Evolutionary conservation across 2,113 vertebrate species (phyloP), one percentile per base, ranked within the genome.

Genomic region (Lepisosteus osseus): DNA sequence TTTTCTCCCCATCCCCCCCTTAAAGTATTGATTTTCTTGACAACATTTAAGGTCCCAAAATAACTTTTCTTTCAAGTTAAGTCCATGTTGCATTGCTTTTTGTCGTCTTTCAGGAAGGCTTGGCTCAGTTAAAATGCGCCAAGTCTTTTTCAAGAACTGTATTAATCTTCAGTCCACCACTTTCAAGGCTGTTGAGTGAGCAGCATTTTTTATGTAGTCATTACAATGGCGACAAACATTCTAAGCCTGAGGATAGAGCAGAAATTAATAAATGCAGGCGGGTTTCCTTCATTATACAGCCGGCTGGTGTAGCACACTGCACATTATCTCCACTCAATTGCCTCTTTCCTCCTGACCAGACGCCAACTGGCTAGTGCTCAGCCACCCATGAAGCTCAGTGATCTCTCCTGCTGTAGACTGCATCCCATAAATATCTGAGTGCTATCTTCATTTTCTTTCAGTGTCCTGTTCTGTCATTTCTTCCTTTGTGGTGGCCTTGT

Each of bases 321-420:
- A 72, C 68, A 77, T 77, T 72, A 74, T 76, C 71, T 67, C 57
- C 76, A 79, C 71, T 74, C 73, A 45, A 74, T 77, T 77, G 73
- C 68, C 61, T 54, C 63, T 51, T 59, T n/a, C 57, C 57, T 13
- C 57, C 9, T 13, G 14, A 11, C 13, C 9, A 59, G 57, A 59
- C 57, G 14, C 57, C 9, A n/a, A 59, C 67, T 29, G 13, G 63
- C 54, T 11, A 61, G 15, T 72, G 29, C 65, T 69, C 76, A 56
- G 69, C 72, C 45, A 7, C 29, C 29, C 42, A 62, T 40, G 14
- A 70, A 45, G 29, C 42, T 14, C 41, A 12, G 5, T 5, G 7
- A 59, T 59, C 5, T 15, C 5, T 8, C 11, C 14, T 11, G 57
- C 57, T 59, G 57, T 13, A 59, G 57, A 6, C 12, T 29, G 29